A percentile compares a stretch with the other conserved stretches of the same genome.
phyloP scores from a whole-genome alignment of 2,113 vertebrate species.

The Elaphurus davidianus region DNA sequence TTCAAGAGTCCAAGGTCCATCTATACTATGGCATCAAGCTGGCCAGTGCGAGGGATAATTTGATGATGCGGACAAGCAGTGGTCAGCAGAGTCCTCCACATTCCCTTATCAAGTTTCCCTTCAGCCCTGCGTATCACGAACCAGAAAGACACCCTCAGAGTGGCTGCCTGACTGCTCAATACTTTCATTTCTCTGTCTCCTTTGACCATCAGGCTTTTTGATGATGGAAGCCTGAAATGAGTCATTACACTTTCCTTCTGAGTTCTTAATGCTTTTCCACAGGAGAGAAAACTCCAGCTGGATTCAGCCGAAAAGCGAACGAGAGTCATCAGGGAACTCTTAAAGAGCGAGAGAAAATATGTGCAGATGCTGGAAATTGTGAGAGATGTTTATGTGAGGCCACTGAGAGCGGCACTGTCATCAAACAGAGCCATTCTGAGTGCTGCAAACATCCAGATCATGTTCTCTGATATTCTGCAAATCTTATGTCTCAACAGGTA shows the following conservation, averaged over 20 bases:
- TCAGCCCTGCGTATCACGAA: neutral
- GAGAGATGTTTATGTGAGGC: constrained; percentile 81
- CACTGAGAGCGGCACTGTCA: constrained; percentile 84
- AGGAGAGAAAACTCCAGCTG: constrained; percentile 71
- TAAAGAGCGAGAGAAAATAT: constrained; percentile 83
- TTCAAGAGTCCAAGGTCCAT: neutral
- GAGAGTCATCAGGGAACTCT: constrained; percentile 78
- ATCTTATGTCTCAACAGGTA: constrained; percentile 85
- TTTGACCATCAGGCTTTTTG: neutral
- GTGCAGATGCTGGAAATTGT: constrained; percentile 78
- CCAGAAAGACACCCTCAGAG: neutral
- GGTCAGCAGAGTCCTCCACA: neutral
- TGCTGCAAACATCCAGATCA: constrained; percentile 77
- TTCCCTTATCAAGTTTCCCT: neutral
- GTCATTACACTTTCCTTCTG: neutral
- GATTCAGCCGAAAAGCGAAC: constrained; percentile 73
- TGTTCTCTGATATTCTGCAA: constrained; percentile 81
- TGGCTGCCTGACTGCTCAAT: neutral
- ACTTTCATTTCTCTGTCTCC: neutral
- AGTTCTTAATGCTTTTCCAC: neutral
- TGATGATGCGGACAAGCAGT: neutral
- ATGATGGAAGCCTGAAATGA: neutral
- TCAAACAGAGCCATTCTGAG: constrained; percentile 88
- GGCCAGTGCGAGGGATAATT: neutral
- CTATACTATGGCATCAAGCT: neutral